These are phyloP conservation scores for Eristalis intricaria DNA, from an alignment of 2,888 invertebrate species.

Conservation along the genomic window DNA sequence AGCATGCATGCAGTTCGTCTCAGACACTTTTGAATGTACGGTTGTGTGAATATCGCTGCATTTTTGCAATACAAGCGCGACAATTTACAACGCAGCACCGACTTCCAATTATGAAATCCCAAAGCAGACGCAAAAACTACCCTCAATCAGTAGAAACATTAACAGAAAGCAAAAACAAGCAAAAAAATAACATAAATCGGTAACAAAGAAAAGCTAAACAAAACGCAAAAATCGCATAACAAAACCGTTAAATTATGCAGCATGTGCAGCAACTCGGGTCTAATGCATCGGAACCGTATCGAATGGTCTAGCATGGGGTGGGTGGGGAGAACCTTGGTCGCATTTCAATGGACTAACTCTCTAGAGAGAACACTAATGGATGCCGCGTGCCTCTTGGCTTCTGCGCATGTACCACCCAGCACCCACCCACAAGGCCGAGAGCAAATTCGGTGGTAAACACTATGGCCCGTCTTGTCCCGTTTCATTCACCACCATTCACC, in stretches of 20 bases:
- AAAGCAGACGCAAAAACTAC: background rate
- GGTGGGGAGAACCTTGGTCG: slow-evolving; percentile 38
- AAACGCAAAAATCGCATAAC: slow-evolving; percentile 11
- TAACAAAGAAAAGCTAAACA: background rate
- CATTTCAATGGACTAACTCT: slow-evolving; percentile 62
- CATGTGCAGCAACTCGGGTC: slow-evolving; percentile 26
- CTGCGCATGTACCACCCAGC: slow-evolving; percentile 53
- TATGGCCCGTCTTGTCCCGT: slow-evolving; percentile 37
- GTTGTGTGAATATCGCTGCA: background rate
- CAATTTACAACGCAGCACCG: background rate
- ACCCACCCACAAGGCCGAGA: slow-evolving; percentile 8
- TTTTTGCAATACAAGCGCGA: background rate
- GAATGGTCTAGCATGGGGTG: slow-evolving; percentile 4
- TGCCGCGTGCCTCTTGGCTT: slow-evolving; percentile 19
- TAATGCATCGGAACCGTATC: slow-evolving; percentile 62
- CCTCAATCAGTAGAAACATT: background rate
- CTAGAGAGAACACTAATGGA: slow-evolving; percentile 39
- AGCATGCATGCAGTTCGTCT: background rate
- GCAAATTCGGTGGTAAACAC: slow-evolving; percentile 40
- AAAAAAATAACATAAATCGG: background rate
- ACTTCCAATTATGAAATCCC: background rate
- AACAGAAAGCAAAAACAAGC: background rate
- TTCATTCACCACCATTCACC: slow-evolving; percentile 41
- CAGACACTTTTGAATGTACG: background rate
- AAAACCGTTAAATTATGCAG: slow-evolving; percentile 20